Base-by-base conservation (phyloP, 2,113 vertebrate genomes). In the Dromaius novaehollandiae region DNA sequence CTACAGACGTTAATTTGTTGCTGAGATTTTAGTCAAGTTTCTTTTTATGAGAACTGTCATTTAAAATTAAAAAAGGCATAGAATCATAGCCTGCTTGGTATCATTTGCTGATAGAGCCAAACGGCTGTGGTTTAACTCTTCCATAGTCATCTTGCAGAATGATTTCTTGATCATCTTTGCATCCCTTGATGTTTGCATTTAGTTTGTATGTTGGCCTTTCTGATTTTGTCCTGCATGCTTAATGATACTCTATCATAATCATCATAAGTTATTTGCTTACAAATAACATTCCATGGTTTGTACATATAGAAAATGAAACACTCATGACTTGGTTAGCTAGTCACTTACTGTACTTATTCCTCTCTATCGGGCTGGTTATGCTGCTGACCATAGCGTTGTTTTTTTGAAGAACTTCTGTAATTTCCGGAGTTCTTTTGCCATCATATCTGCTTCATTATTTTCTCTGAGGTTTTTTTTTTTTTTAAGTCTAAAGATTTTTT, bases 171-270 rank as follows among this genome's bases (percentile, higher is more conserved):
- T 26, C 63, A 6, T 7, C 79, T 74, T 79, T 85, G 10, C 25
- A 30, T 40, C 22, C 32, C 38, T 65, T 0, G 0, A 9, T 82
- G 21, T 65, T 89, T 40, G 19, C 51, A 32, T 69, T 77, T 8
- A 16, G 48, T 86, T 55, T 63, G 5, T 58, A 17, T 40, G 1
- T 68, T 56, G 55, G 16, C 28, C 55, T 32, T 71, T 53, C 61
- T 86, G 2, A 18, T 93, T 87, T 75, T 56, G 6, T 60, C 40
- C 86, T 51, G 9, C 30, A 4, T 74, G 7, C 13, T 78, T 87
- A 38, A 55, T 51, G 32, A 48, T 65, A 16, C 42, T 68, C 0
- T 0, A 2, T 60, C 30, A 9, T 16, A 73, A 12, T 44, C 64
- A 42, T 42, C 26, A 3, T 28, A 28, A 40, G 25, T 63, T 82